These are phyloP conservation scores for Papilio aristodemus DNA, from an alignment of 1,140 invertebrate species.

Conservation along the genomic window DNA sequence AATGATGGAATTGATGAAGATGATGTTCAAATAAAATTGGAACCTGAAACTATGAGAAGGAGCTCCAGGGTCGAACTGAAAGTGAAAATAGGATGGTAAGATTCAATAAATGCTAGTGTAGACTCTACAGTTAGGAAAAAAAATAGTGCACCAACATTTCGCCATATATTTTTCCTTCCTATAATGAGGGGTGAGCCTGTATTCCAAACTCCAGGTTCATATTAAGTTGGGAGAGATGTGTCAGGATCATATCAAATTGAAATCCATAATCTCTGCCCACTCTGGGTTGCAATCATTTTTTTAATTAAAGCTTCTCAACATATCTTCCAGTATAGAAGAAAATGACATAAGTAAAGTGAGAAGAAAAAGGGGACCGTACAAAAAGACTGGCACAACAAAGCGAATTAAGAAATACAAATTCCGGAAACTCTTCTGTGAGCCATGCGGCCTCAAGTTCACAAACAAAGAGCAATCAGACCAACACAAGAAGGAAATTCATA, in stretches of 20 bases:
- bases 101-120: too few relatives aligned
- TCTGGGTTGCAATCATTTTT: too few relatives aligned
- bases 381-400: constrained; percentile 29
- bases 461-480: constrained; percentile 42
- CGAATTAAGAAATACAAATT: constrained; percentile 45
- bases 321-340: constrained; percentile 30
- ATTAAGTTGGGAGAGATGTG: too few relatives aligned
- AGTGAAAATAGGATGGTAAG: constrained; percentile 13
- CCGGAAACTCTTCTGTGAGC: constrained; percentile 43
- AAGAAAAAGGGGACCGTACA: constrained; percentile 41
- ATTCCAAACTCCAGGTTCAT: too few relatives aligned
- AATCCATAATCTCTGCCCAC: too few relatives aligned
- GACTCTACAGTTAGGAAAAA: too few relatives aligned
- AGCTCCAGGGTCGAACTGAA: constrained; percentile 6
- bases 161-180: too few relatives aligned
- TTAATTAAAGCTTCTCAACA: background rate
- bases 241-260: too few relatives aligned
- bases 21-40: background rate
- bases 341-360: background rate
- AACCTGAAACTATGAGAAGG: background rate
- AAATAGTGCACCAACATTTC: too few relatives aligned
- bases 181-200: too few relatives aligned
- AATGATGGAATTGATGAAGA: background rate
- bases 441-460: constrained; percentile 47
- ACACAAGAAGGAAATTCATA: constrained; percentile 46